These are phyloP conservation scores for Staurois parvus DNA, from an alignment of 2,797 vertebrate species.

Conservation along the genomic window DNA sequence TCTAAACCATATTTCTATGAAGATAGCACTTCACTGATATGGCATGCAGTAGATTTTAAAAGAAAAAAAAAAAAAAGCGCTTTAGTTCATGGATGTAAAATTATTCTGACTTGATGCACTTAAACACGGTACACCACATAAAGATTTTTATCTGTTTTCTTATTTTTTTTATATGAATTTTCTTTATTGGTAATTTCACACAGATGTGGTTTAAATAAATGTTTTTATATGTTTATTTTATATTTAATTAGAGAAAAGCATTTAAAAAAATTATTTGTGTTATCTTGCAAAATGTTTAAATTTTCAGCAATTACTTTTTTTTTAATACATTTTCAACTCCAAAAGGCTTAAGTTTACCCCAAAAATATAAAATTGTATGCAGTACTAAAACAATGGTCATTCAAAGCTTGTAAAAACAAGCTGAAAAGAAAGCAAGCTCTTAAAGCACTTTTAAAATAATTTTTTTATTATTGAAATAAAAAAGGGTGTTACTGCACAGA, in stretches of 20 bases:
- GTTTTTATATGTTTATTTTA: slow-evolving; percentile 50
- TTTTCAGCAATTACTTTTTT: background rate
- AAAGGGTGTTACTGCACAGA: too few relatives aligned
- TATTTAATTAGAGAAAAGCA: slow-evolving; percentile 15
- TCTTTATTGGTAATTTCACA: slow-evolving; percentile 26
- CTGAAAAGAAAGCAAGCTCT: too few relatives aligned
- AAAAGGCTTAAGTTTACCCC: background rate
- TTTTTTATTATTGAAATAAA: too few relatives aligned
- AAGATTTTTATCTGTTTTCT: slow-evolving; percentile 31
- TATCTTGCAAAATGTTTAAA: background rate
- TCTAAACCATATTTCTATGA: slow-evolving; percentile 24
- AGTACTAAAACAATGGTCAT: too few relatives aligned
- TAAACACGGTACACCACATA: slow-evolving; percentile 47
- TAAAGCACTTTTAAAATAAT: too few relatives aligned
- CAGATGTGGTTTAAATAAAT: slow-evolving; percentile 18
- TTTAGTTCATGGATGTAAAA: background rate
- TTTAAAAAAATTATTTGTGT: background rate
- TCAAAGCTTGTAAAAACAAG: too few relatives aligned
- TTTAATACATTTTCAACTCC: too few relatives aligned
- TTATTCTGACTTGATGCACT: slow-evolving; percentile 44
- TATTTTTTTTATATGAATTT: slow-evolving; percentile 42
- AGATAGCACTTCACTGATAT: slow-evolving; percentile 16
- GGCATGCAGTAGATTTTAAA: background rate
- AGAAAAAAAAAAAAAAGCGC: background rate
- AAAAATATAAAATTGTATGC: background rate